Evolutionary conservation across 2,797 vertebrate genomes (phyloP).

Genomic region (Phalanger gymnotis): DNA sequence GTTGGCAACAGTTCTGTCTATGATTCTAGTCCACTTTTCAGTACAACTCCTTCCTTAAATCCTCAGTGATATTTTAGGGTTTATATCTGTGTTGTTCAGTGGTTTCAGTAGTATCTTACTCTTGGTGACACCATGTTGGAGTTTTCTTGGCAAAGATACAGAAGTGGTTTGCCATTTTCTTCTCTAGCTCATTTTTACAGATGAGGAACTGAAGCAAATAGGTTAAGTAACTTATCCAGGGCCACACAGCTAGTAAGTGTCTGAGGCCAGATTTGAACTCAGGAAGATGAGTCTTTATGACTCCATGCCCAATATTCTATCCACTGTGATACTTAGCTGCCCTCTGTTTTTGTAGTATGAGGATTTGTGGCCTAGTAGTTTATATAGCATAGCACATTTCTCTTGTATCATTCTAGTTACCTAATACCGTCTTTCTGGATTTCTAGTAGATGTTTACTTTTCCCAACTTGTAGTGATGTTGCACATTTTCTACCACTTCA

Average conservation of each 20-base stretch:
- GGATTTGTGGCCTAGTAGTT: background rate
- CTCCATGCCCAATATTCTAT: background rate
- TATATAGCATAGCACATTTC: background rate
- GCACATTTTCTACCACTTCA: background rate
- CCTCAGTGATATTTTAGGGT: background rate
- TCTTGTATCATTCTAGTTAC: background rate
- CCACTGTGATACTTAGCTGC: background rate
- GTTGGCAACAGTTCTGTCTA: background rate
- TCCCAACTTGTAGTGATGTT: background rate
- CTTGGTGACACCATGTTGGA: background rate
- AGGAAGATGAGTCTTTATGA: background rate
- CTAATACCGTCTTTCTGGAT: background rate
- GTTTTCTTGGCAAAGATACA: background rate
- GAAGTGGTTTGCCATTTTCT: background rate
- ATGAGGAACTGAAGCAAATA: background rate
- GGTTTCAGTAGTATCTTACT: background rate
- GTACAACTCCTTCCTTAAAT: background rate
- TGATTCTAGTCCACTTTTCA: background rate
- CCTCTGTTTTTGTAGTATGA: background rate
- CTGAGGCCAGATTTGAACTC: background rate
- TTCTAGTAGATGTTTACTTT: background rate
- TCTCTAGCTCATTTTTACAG: background rate
- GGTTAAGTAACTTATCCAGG: background rate
- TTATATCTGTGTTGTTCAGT: background rate
- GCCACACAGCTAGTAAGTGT: background rate